Evolutionary conservation across 1,140 invertebrate genomes (phyloP).

Genomic region (Scylla paramamosain): DNA sequence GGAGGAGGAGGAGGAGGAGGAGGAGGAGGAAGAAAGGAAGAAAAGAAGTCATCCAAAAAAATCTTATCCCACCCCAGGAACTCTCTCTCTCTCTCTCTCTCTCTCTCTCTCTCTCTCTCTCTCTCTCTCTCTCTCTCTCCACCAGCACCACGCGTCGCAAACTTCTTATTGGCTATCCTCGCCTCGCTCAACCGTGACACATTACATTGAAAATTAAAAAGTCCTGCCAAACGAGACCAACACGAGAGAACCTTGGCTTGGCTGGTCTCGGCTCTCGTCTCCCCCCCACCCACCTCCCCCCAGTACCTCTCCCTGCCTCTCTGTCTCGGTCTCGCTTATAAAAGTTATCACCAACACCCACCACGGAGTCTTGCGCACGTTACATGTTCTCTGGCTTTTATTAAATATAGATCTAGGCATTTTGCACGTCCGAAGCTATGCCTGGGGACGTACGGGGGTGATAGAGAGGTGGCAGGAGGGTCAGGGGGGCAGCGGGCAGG

Average conservation of each 20-base stretch:
- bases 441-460: not conserved
- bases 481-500: too few species aligned
- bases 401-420: constrained; percentile 37
- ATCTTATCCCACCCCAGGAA: not conserved
- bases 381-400: constrained; percentile 37
- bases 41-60: not conserved
- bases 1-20: not conserved
- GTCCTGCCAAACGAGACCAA: not conserved
- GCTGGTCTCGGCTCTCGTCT: not conserved
- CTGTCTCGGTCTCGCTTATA: not conserved
- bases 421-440: not conserved
- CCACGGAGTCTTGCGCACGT: not conserved
- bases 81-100: too few species aligned
- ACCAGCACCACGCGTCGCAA: not conserved
- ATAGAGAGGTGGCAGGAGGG: too few species aligned
- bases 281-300: not conserved
- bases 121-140: not conserved
- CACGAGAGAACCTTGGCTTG: not conserved
- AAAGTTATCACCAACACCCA: not conserved
- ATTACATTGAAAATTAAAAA: constrained; percentile 15
- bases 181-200: not conserved
- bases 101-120: not conserved
- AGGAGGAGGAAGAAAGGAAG: not conserved
- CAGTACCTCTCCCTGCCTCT: not conserved
- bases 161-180: not conserved